These are phyloP conservation scores for Oeneis ivallda DNA, from an alignment of 2,888 invertebrate species.

Conservation along the genomic window DNA sequence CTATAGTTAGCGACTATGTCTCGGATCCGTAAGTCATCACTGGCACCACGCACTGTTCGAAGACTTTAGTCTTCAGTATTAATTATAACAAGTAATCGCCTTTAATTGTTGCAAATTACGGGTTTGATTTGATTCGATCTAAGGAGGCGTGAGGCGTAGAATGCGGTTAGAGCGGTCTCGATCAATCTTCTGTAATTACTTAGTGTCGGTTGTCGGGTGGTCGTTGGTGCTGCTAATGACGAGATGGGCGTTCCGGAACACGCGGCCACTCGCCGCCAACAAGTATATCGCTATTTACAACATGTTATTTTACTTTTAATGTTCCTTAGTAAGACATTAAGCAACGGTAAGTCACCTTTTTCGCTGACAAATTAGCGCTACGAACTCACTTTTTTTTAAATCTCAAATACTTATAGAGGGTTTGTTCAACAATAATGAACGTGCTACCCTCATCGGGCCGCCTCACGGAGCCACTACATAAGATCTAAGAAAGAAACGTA, in stretches of 20 bases:
- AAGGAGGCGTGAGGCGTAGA: constrained; percentile 47
- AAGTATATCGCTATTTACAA: constrained; percentile 16
- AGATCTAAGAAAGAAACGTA: too few species aligned
- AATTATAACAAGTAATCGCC: not conserved
- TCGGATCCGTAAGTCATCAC: too few species aligned
- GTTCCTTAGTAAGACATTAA: not conserved
- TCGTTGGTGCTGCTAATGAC: constrained; percentile 57
- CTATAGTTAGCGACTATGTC: too few species aligned
- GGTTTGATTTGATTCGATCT: constrained; percentile 15
- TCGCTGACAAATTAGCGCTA: too few species aligned
- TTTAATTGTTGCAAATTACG: constrained; percentile 11
- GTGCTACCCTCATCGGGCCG: too few species aligned
- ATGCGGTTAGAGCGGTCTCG: constrained; percentile 52
- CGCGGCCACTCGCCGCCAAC: constrained; percentile 19
- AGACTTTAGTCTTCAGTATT: too few species aligned
- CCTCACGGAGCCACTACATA: too few species aligned
- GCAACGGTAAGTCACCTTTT: too few species aligned
- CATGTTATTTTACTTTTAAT: not conserved
- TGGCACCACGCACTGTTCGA: too few species aligned
- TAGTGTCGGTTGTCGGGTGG: constrained; percentile 45
- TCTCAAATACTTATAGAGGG: too few species aligned
- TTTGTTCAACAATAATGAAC: too few species aligned
- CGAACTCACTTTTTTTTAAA: too few species aligned
- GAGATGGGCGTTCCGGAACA: constrained; percentile 42
- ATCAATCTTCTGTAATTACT: constrained; percentile 58